Conservation (phyloP, 2,888 invertebrate species). For the Eupithecia dodoneata region DNA sequence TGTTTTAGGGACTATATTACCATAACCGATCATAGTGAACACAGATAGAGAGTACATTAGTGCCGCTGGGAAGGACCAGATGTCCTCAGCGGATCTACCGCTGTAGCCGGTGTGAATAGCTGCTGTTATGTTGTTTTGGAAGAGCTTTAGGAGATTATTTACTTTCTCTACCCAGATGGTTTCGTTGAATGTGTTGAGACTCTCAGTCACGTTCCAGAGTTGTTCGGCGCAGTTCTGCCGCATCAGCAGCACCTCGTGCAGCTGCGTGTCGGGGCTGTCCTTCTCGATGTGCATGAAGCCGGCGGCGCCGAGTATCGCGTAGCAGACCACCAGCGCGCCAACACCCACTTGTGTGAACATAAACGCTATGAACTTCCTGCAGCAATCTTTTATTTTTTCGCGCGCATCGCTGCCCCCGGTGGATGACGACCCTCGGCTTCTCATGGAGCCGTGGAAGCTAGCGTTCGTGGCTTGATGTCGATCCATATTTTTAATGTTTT, state of each 20-base stretch:
- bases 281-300: conserved; percentile 92
- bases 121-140: conserved; percentile 87
- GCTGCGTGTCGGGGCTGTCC: conserved; percentile 80
- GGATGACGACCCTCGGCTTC: conserved; percentile 87
- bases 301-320: conserved; percentile 93
- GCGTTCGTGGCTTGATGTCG: conserved; percentile 67
- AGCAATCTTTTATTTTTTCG: conserved; percentile 92
- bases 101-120: conserved; percentile 89
- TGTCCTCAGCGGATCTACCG: conserved; percentile 86
- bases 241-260: conserved; percentile 78
- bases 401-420: conserved; percentile 87
- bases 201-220: conserved; percentile 88
- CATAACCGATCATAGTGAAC: conserved; percentile 96
- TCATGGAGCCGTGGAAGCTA: conserved; percentile 84
- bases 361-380: conserved; percentile 93
- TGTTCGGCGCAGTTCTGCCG: conserved; percentile 85
- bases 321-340: conserved; percentile 93
- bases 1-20: conserved; percentile 93
- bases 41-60: conserved; percentile 95
- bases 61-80: conserved; percentile 95
- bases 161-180: conserved; percentile 85
- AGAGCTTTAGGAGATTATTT: conserved; percentile 85
- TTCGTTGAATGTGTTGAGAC: conserved; percentile 88
- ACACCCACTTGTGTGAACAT: conserved; percentile 97
- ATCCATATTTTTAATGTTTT: conserved; percentile 59